These are phyloP conservation scores for Adelphocoris suturalis DNA, from an alignment of 2,888 invertebrate species.

Conservation along the genomic window DNA sequence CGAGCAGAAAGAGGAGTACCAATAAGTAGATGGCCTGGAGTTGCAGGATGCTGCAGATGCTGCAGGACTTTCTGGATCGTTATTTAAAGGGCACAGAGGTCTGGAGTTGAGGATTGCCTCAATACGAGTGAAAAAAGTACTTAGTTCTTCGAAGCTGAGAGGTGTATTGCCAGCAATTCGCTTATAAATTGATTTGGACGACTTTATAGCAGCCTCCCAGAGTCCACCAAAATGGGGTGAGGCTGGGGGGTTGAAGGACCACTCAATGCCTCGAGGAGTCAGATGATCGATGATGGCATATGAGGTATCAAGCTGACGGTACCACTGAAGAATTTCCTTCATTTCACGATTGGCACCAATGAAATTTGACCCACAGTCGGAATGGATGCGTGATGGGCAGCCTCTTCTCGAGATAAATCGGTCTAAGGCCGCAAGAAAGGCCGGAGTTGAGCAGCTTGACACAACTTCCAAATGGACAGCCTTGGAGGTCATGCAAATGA, in stretches of 20 bases:
- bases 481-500: slow-evolving; percentile 76
- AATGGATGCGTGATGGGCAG: slow-evolving; percentile 75
- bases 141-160: slow-evolving; percentile 68
- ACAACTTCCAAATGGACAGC: slow-evolving; percentile 77
- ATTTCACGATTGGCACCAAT: slow-evolving; percentile 76
- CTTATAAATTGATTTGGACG: slow-evolving; percentile 47
- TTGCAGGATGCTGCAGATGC: slow-evolving; percentile 19
- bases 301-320: not conserved
- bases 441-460: slow-evolving; percentile 76
- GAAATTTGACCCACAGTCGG: slow-evolving; percentile 78
- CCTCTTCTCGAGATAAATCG: slow-evolving; percentile 77
- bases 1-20: no score
- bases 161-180: not conserved
- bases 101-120: slow-evolving; percentile 73
- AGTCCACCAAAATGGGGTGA: slow-evolving; percentile 41
- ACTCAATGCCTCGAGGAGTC: slow-evolving; percentile 24
- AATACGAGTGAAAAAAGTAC: slow-evolving; percentile 56
- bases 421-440: slow-evolving; percentile 77
- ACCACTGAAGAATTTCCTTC: slow-evolving; percentile 24
- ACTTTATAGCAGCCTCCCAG: slow-evolving; percentile 47
- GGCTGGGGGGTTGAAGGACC: slow-evolving; percentile 40
- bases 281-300: not conserved
- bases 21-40: no score
- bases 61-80: slow-evolving; percentile 59
- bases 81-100: no score